phyloP scores from a whole-genome alignment of 2,113 vertebrate genomes.

The Amphiprion percula region DNA sequence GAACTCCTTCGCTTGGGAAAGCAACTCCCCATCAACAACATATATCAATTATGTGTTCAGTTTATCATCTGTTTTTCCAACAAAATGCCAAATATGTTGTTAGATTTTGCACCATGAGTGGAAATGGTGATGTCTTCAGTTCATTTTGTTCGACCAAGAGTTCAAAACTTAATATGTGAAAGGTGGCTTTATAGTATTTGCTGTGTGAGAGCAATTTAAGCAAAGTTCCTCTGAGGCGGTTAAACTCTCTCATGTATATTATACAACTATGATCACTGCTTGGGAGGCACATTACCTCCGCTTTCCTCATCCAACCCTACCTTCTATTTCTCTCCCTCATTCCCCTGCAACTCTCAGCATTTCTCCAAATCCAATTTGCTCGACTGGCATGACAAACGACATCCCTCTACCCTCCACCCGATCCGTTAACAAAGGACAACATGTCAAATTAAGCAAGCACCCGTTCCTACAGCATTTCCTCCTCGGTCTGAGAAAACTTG shows the following conservation, averaged over 20 bases:
- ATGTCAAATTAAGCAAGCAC: conserved; percentile 9
- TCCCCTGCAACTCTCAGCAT: neutral
- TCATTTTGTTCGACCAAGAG: neutral
- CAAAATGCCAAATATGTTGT: neutral
- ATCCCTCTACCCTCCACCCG: neutral
- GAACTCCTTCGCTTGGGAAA: too few species aligned
- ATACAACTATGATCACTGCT: neutral
- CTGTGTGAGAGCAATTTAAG: neutral
- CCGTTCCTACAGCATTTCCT: neutral
- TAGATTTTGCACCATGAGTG: neutral
- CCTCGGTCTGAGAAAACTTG: conserved; percentile 8
- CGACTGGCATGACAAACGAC: conserved; percentile 16
- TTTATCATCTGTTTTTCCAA: neutral
- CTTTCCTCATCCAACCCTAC: neutral
- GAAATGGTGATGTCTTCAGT: neutral
- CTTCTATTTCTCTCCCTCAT: neutral
- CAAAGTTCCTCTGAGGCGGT: neutral
- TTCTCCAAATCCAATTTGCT: conserved; percentile 32
- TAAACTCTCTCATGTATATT: neutral
- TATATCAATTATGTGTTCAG: neutral
- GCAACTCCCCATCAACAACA: neutral
- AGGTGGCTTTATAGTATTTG: neutral
- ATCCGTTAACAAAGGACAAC: conserved; percentile 18
- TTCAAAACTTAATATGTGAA: neutral
- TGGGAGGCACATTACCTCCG: neutral